Conservation (phyloP, 2,113 vertebrate species). For the Antigone vipio region DNA sequence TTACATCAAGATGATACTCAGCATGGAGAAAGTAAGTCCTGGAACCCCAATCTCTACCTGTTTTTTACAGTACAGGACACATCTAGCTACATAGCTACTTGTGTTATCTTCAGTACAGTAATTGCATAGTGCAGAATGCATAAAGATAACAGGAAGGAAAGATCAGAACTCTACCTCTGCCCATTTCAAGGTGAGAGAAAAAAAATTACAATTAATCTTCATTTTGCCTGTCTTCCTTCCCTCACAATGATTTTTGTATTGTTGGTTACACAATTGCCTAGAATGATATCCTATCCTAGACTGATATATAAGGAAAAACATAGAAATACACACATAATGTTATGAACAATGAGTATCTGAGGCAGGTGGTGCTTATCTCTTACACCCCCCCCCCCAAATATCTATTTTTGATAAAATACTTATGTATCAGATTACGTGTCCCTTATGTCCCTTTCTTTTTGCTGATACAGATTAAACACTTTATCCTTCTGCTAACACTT, state of each 20-base stretch:
- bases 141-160: background rate
- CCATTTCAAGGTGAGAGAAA: background rate
- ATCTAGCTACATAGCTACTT: background rate
- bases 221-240: background rate
- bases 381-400: too few species aligned
- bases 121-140: background rate
- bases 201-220: background rate
- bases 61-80: too few species aligned
- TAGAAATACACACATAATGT: background rate
- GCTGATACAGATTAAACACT: background rate
- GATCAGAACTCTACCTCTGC: background rate
- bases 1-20: background rate
- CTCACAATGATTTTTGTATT: background rate
- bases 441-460: background rate
- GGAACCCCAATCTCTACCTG: background rate
- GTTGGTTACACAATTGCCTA: background rate
- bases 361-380: background rate
- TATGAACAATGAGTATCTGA: background rate
- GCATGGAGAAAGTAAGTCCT: background rate
- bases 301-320: background rate
- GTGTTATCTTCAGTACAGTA: background rate
- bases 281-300: background rate
- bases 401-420: background rate
- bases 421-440: background rate
- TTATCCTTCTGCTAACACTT: background rate